These are phyloP conservation scores for Hirtodrosophila duncani DNA, from an alignment of 2,888 invertebrate genomes.

Conservation along the genomic window DNA sequence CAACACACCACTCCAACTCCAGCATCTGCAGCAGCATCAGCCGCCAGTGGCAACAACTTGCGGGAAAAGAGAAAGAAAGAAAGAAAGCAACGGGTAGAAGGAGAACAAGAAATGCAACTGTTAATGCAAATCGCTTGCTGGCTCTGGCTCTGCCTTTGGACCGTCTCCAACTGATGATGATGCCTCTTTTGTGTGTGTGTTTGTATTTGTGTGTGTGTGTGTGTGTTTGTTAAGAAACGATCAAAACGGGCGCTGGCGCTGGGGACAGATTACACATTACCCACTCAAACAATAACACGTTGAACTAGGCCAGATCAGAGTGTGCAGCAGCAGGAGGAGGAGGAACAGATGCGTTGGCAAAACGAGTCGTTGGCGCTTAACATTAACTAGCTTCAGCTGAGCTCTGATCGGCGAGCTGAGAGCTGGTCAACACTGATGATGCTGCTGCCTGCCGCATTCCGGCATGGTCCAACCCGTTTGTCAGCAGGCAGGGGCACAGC, in stretches of 20 bases:
- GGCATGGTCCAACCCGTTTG: slow-evolving; percentile 62
- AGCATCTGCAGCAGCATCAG: background rate
- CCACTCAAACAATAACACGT: slow-evolving; percentile 58
- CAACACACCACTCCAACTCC: too few relatives aligned
- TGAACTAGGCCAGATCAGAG: slow-evolving; percentile 50
- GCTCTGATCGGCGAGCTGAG: background rate
- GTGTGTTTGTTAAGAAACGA: slow-evolving; percentile 32
- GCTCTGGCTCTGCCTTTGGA: background rate
- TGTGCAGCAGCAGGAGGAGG: slow-evolving; percentile 22
- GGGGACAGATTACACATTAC: slow-evolving; percentile 64
- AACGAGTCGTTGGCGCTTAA: slow-evolving; percentile 67
- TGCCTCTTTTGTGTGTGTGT: too few relatives aligned
- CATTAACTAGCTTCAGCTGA: slow-evolving; percentile 43
- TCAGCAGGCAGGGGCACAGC: too few relatives aligned
- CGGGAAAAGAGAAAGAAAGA: background rate
- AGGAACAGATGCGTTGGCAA: slow-evolving; percentile 47
- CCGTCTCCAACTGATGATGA: too few relatives aligned
- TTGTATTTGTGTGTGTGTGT: slow-evolving; percentile 1
- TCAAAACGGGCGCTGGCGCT: slow-evolving; percentile 39
- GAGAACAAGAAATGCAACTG: slow-evolving; percentile 70
- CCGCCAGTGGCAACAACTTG: background rate
- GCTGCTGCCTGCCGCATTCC: slow-evolving; percentile 51
- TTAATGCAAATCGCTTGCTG: slow-evolving; percentile 58
- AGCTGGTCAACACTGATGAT: too few relatives aligned
- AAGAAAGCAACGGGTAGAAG: slow-evolving; percentile 36